phyloP scores from a whole-genome alignment of 2,888 invertebrate genomes.

The Linyphia triangularis region DNA sequence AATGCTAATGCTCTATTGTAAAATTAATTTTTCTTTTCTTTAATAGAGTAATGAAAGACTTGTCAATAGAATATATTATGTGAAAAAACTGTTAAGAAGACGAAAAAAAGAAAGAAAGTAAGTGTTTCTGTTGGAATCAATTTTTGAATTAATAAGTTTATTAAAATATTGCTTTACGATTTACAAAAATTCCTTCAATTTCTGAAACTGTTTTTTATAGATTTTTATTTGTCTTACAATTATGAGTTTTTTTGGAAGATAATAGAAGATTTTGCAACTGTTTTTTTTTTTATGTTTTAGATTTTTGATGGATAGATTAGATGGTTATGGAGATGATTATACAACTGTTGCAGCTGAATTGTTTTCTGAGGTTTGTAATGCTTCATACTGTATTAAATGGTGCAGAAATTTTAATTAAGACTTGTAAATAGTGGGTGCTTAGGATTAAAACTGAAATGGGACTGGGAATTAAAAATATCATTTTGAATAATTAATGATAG shows the following conservation, averaged over 20 bases:
- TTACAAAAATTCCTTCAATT: background rate
- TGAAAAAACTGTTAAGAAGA: constrained; percentile 59
- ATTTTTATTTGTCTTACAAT: background rate
- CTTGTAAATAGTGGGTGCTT: too few relatives aligned
- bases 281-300: constrained; percentile 18
- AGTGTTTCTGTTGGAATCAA: background rate
- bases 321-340: constrained; percentile 71
- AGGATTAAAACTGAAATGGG: too few relatives aligned
- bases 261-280: too few relatives aligned
- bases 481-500: too few relatives aligned
- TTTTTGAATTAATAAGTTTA: background rate
- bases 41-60: constrained; percentile 65
- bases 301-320: constrained; percentile 65
- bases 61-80: constrained; percentile 67
- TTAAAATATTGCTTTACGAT: background rate
- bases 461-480: too few relatives aligned
- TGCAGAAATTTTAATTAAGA: too few relatives aligned
- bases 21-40: background rate
- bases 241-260: background rate
- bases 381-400: background rate
- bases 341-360: constrained; percentile 23
- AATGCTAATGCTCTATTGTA: too few relatives aligned
- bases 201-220: background rate
- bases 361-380: constrained; percentile 50
- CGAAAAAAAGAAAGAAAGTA: constrained; percentile 70